Evolutionary conservation across 2,113 vertebrate species (phyloP).

Genomic region (Arenaria interpres): DNA sequence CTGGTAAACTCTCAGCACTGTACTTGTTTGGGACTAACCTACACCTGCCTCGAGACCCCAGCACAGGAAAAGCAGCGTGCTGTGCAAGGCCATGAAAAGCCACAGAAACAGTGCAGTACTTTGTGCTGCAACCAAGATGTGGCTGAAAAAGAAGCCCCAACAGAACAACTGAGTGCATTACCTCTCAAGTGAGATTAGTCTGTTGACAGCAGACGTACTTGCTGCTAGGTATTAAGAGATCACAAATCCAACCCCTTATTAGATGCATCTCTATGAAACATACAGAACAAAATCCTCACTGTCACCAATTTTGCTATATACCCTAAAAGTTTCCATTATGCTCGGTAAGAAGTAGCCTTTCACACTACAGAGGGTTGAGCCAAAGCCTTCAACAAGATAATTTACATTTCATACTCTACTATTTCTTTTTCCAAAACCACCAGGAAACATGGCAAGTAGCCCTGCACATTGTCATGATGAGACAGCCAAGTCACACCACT

Average conservation of each 20-base stretch:
- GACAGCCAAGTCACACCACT: neutral
- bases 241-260: neutral
- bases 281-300: neutral
- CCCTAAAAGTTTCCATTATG: neutral
- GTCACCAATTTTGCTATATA: neutral
- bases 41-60: neutral
- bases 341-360: neutral
- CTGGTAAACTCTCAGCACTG: neutral
- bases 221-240: neutral
- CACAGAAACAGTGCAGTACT: neutral
- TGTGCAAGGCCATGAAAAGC: fast-evolving
- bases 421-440: neutral
- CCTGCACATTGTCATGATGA: neutral
- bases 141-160: neutral
- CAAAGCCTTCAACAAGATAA: neutral
- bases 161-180: neutral
- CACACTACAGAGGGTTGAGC: neutral
- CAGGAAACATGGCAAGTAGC: neutral
- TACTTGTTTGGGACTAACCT: neutral
- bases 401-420: neutral
- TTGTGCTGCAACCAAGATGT: fast-evolving
- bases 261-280: neutral
- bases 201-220: neutral
- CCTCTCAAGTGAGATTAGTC: neutral
- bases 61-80: neutral